These are phyloP conservation scores for Ceratina japonica DNA, from an alignment of 1,140 invertebrate genomes.

Conservation along the genomic window DNA sequence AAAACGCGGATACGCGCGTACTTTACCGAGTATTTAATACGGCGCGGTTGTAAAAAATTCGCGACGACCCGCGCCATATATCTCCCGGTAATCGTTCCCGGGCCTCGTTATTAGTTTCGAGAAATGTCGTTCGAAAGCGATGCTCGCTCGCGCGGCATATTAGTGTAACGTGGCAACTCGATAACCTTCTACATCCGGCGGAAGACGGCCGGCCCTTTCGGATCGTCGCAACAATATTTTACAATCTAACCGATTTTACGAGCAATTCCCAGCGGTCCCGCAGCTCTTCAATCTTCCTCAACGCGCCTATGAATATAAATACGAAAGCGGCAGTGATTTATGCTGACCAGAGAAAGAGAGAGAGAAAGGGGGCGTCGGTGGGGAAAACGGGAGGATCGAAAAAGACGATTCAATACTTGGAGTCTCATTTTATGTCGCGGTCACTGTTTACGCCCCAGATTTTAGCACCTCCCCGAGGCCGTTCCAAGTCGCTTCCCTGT, in stretches of 20 bases:
- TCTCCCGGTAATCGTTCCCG: slow-evolving; percentile 26
- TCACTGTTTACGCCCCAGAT: slow-evolving; percentile 74
- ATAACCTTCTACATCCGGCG: slow-evolving; percentile 51
- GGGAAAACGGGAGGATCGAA: slow-evolving; percentile 6
- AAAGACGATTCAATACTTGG: slow-evolving; percentile 69
- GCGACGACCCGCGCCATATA: slow-evolving; percentile 18
- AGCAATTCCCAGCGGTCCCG: slow-evolving; percentile 67
- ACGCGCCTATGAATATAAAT: slow-evolving; percentile 75
- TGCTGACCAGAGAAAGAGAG: slow-evolving; percentile 54
- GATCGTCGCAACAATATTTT: slow-evolving; percentile 71
- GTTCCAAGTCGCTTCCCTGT: slow-evolving; percentile 62
- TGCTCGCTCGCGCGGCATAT: neutral
- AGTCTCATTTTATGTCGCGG: slow-evolving; percentile 73
- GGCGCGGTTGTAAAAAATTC: slow-evolving; percentile 18
- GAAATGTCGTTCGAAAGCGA: slow-evolving; percentile 28
- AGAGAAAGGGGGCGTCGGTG: slow-evolving; percentile 12
- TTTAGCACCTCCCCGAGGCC: slow-evolving; percentile 70
- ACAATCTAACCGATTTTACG: slow-evolving; percentile 73
- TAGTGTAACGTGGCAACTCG: slow-evolving; percentile 7
- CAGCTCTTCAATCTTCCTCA: slow-evolving; percentile 75
- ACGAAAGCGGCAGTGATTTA: slow-evolving; percentile 74
- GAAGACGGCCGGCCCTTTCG: slow-evolving; percentile 51
- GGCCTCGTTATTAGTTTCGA: slow-evolving; percentile 33
- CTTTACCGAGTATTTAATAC: slow-evolving; percentile 35
- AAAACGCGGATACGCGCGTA: slow-evolving; percentile 25